Base-by-base conservation (phyloP, 2,113 vertebrate genomes). In the Urocitellus parryii region DNA sequence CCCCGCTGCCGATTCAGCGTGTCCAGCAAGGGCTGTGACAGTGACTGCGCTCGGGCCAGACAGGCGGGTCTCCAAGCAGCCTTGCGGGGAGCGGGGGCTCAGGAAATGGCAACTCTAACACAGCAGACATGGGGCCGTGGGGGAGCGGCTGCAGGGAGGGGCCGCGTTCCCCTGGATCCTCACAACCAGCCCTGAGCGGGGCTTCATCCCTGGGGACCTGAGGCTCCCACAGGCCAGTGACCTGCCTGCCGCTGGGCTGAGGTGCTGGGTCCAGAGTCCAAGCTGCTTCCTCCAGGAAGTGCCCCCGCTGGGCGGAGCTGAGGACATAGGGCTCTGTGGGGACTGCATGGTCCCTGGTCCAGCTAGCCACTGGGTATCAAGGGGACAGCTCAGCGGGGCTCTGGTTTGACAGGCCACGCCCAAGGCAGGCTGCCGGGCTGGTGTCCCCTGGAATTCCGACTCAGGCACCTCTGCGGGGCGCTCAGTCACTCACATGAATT, bases 401-500 rank as follows among this genome's bases (percentile, higher is more conserved):
- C 93, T 76, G 80, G 63, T 4, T 29, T 25, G 7, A 20, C 1
- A 13, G 37, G 27, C 6, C 29, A 13, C 5, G 34, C 7, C 42
- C 61, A 12, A 42, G 34, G 63, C n/a, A 11, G 70, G 10, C 39
- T 9, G 8, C 17, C 20, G 5, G 2, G 27, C n/a, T 5, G 65
- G 77, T 22, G 39, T 76, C 37, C 34, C 83, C 18, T 8, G 5
- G 18, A 1, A 39, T 51, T 32, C 58, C 13, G 32, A 18, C 34
- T 16, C 0, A 12, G 34, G 32, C 22, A 34, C 24, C 34, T 27
- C 0, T 0, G 0, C 37, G 18, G 37, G 29, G 45, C 84, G 65
- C 84, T 9, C 1, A 11, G 18, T 27, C 42, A 39, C 42, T 34
- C 88, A 9, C 56, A 51, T 48, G 42, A n/a, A 65, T 8, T 20